These are phyloP conservation scores for Labeo calbasu DNA, from an alignment of 2,797 vertebrate species.

Conservation along the genomic window DNA sequence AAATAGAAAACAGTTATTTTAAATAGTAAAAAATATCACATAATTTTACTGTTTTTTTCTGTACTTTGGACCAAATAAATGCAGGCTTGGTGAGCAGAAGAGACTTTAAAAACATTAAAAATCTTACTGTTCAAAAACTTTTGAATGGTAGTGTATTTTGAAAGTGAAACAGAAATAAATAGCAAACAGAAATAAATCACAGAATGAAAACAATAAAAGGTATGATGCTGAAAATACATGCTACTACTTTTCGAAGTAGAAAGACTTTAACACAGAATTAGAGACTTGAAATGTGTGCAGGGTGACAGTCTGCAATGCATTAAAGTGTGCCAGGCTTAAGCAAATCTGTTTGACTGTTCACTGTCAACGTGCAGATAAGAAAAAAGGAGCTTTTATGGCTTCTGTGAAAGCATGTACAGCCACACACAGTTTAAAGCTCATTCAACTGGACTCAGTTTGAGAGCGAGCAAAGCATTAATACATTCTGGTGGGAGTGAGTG, in stretches of 20 bases:
- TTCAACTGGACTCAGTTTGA: constrained; percentile 36
- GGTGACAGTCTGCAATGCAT: neutral
- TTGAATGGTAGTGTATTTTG: too few relatives aligned
- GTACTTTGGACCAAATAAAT: too few relatives aligned
- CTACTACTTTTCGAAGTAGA: neutral
- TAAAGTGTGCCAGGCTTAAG: neutral
- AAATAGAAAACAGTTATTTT: too few relatives aligned
- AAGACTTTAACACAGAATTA: neutral
- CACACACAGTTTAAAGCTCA: constrained; percentile 22
- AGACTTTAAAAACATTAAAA: too few relatives aligned
- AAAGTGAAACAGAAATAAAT: neutral
- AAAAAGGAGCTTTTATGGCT: neutral
- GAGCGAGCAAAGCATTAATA: constrained; percentile 53
- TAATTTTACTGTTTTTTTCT: too few relatives aligned
- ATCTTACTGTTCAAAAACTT: too few relatives aligned
- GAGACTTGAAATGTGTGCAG: neutral
- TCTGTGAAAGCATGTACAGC: constrained; percentile 15
- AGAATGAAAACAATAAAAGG: neutral
- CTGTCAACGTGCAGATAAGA: neutral
- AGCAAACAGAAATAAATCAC: neutral
- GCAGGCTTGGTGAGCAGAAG: too few relatives aligned
- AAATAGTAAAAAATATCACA: too few relatives aligned
- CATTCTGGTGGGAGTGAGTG: constrained; percentile 48
- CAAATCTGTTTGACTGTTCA: neutral
- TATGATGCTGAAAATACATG: neutral